Evolutionary conservation across 2,797 vertebrate species (phyloP).

Genomic region (Macroramphosus scolopax): DNA sequence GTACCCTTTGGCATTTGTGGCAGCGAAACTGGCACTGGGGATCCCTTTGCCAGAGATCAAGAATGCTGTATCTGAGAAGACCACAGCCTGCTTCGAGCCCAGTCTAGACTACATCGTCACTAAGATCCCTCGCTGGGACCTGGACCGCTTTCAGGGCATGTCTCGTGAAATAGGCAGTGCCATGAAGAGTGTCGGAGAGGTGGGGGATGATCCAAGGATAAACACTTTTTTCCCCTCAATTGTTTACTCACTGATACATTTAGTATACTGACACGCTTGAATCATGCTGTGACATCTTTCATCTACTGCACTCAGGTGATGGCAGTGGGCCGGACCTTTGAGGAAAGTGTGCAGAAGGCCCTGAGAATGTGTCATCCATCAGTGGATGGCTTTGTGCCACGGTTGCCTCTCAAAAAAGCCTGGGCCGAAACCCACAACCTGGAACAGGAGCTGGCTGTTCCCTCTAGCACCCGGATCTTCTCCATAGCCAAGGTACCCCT

Average conservation of each 20-base stretch:
- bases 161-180: conserved; percentile 88
- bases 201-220: conserved; percentile 38
- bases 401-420: conserved; percentile 87
- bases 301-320: conserved; percentile 82
- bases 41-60: conserved; percentile 92
- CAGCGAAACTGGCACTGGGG: conserved; percentile 91
- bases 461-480: conserved; percentile 88
- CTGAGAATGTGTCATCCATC: conserved; percentile 94
- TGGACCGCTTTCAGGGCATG: conserved; percentile 90
- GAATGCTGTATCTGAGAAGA: conserved; percentile 89
- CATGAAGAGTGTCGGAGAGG: conserved; percentile 98
- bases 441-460: conserved; percentile 84
- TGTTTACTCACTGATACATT: background rate
- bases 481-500: conserved; percentile 90
- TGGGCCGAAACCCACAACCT: conserved; percentile 82
- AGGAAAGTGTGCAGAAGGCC: conserved; percentile 95
- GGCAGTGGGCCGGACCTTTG: conserved; percentile 92
- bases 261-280: background rate
- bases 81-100: conserved; percentile 93
- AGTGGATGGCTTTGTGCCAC: conserved; percentile 86
- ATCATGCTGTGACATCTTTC: too few species aligned
- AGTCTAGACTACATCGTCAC: conserved; percentile 95
- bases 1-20: conserved; percentile 93
- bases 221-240: background rate
- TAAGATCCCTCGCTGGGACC: conserved; percentile 94